Evolutionary conservation across 2,113 vertebrate species (phyloP).

Genomic region (Microtus ochrogaster): DNA sequence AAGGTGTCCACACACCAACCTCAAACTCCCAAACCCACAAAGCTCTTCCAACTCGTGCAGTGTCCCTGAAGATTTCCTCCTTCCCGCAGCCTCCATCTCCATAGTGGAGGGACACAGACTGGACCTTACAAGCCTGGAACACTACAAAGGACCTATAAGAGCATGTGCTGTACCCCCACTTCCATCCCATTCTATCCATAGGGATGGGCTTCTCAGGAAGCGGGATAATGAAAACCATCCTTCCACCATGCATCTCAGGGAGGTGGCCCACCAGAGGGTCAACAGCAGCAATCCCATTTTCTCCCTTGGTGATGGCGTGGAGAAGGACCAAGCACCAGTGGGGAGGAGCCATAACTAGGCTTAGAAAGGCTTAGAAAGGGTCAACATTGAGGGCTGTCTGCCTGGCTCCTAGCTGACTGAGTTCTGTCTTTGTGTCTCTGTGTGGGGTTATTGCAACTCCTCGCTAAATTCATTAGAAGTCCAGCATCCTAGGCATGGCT

Average conservation of each 20-base stretch:
- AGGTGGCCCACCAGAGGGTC: neutral
- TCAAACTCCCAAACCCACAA: neutral
- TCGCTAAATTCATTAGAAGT: fast-evolving
- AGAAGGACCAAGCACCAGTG: neutral
- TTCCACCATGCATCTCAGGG: no score
- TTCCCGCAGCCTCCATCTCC: neutral
- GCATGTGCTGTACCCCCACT: neutral
- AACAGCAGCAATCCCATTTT: neutral
- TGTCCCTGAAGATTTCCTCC: neutral
- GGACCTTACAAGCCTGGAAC: neutral
- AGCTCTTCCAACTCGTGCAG: neutral
- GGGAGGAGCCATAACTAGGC: no score
- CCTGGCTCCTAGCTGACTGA: neutral
- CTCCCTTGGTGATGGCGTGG: neutral
- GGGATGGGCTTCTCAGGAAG: neutral
- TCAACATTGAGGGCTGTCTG: neutral
- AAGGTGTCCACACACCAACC: neutral
- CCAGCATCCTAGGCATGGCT: fast-evolving
- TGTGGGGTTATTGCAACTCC: fast-evolving
- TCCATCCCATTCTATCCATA: no score
- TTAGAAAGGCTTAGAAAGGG: neutral
- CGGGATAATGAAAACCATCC: fast-evolving
- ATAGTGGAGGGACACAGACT: neutral
- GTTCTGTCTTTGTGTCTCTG: neutral
- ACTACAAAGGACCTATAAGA: neutral